These are phyloP conservation scores for Betta splendens DNA, from an alignment of 2,797 vertebrate genomes.

Conservation along the genomic window DNA sequence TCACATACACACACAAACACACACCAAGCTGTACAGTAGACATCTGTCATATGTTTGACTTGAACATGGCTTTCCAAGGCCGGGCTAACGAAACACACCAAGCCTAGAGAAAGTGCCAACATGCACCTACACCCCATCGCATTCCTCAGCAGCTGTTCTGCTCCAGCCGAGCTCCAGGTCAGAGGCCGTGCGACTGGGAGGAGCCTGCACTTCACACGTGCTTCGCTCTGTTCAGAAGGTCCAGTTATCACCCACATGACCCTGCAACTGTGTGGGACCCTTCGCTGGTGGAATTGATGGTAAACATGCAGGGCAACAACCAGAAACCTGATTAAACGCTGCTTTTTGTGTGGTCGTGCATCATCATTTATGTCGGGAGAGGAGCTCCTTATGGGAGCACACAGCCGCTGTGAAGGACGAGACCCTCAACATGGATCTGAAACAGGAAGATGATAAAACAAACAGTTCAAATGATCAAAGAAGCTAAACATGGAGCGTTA, in stretches of 20 bases:
- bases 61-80: conserved; percentile 10
- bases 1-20: conserved; percentile 41
- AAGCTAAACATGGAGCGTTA: background rate
- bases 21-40: conserved; percentile 67
- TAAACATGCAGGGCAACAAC: too few relatives aligned
- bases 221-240: background rate
- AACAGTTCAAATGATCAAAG: background rate
- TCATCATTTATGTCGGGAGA: too few relatives aligned
- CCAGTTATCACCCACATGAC: background rate
- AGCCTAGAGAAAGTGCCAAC: conserved; percentile 9
- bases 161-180: background rate
- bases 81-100: conserved; percentile 9
- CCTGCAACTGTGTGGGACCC: background rate
- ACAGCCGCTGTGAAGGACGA: too few relatives aligned
- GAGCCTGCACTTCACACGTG: background rate
- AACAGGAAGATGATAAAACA: too few relatives aligned
- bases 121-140: background rate
- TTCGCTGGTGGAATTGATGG: too few relatives aligned
- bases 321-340: too few relatives aligned
- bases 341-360: too few relatives aligned
- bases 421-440: too few relatives aligned
- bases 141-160: background rate
- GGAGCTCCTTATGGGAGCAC: too few relatives aligned
- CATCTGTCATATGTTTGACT: conserved; percentile 27
- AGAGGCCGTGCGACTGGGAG: too few relatives aligned